phyloP scores from a whole-genome alignment of 1,140 invertebrate genomes.

The Galleria mellonella region DNA sequence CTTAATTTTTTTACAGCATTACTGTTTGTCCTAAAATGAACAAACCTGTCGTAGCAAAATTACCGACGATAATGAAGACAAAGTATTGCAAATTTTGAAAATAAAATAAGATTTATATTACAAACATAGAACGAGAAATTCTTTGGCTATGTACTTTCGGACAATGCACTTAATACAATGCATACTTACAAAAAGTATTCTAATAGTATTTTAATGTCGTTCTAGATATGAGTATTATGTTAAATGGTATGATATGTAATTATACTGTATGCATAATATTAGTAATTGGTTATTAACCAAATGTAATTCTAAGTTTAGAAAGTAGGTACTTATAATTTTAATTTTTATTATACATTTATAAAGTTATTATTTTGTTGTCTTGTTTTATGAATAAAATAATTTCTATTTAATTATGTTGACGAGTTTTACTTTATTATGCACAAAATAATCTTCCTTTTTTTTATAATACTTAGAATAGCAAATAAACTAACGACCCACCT shows the following conservation, averaged over 20 bases:
- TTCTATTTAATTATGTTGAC: no score
- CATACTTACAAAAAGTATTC: slow-evolving; percentile 45
- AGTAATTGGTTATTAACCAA: neutral
- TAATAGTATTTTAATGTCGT: slow-evolving; percentile 38
- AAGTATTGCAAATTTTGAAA: slow-evolving; percentile 62
- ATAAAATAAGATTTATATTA: slow-evolving; percentile 5
- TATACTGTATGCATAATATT: neutral
- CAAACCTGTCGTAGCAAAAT: slow-evolving; percentile 73
- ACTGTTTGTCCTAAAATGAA: slow-evolving; percentile 76
- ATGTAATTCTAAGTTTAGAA: neutral
- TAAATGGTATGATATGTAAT: neutral
- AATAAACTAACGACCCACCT: no score
- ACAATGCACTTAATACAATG: slow-evolving; percentile 22
- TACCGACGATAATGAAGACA: slow-evolving; percentile 71
- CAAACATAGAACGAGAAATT: neutral
- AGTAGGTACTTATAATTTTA: neutral
- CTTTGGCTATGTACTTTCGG: neutral
- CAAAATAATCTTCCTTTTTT: no score
- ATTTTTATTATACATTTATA: no score
- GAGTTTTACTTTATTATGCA: no score
- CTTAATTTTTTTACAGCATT: slow-evolving; percentile 60
- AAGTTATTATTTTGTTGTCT: no score
- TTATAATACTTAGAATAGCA: no score
- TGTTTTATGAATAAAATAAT: no score
- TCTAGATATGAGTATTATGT: slow-evolving; percentile 12